phyloP scores from a whole-genome alignment of 2,113 vertebrate species.

The Megaceryle torquata region DNA sequence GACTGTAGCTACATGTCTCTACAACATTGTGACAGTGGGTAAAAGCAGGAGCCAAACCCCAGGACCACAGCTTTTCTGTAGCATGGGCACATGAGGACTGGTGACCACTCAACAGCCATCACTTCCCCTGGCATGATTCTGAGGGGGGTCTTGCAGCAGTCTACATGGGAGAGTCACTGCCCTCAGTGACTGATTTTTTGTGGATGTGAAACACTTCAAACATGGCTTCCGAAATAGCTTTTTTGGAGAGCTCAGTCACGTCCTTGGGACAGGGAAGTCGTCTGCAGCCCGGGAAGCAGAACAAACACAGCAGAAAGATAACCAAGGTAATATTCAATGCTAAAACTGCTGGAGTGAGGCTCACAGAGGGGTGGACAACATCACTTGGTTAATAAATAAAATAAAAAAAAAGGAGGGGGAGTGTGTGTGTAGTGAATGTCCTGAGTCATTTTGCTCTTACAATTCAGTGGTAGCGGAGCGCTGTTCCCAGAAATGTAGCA shows the following conservation, averaged over 20 bases:
- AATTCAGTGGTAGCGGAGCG: neutral
- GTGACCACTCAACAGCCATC: fast-evolving
- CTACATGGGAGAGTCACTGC: neutral
- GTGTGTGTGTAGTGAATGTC: neutral
- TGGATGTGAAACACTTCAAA: neutral
- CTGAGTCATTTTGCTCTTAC: neutral
- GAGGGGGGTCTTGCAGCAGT: neutral
- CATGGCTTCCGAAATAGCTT: neutral
- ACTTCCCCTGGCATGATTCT: fast-evolving
- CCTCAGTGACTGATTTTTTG: neutral
- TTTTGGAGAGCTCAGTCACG: neutral
- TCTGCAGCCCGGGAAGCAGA: neutral
- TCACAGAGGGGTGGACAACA: neutral
- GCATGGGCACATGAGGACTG: neutral
- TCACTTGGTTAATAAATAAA: neutral
- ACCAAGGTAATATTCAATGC: neutral
- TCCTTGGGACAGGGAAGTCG: neutral
- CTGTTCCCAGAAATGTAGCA: neutral
- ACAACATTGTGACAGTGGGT: neutral
- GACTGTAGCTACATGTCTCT: fast-evolving
- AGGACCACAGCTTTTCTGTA: neutral
- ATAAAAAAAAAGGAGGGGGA: neutral
- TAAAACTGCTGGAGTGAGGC: neutral
- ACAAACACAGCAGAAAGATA: neutral
- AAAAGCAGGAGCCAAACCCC: neutral